Evolutionary conservation across 2,113 vertebrate species (phyloP), one percentile per base, ranked within the genome.

Genomic region (Eolophus roseicapilla): DNA sequence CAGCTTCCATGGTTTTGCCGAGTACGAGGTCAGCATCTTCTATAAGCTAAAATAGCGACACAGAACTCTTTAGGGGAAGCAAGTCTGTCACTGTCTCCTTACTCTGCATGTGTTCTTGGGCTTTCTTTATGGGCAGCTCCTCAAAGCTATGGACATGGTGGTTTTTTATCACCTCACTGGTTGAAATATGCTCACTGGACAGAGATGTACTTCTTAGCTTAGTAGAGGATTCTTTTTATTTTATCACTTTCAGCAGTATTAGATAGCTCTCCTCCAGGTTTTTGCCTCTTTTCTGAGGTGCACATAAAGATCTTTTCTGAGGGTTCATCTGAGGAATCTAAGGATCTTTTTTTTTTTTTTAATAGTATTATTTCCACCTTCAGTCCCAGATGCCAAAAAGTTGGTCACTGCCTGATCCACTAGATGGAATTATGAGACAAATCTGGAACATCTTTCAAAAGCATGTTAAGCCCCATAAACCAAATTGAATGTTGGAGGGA

Each of bases 151-250:
- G 21, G 9, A 17, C 1, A 0, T 9, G 9, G 2, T 27, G 11
- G 0, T 41, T 76, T 24, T 39, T 0, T 2, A 0, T 9, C 17
- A 29, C 28, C 17, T 59, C 43, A 6, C 39, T 60, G 25, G 11
- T 24, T 2, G 2, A 70, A 53, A 76, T 4, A 3, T 63, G 4
- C 47, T 69, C 29, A 11, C 23, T 69, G 23, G 6, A 5, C 69
- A 11, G 35, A 70, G 5, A 16, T 27, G 35, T 25, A 23, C 64
- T 55, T 13, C 43, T 83, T 64, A 57, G 57, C 20, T 18, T 17
- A 24, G 44, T 35, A 43, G 37, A 82, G 23, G 25, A 14, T 62
- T 74, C 2, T 41, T 60, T 75, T 41, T 37, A 7, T 33, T 89
- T 65, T 57, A 11, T 24, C 15, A 11, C 29, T 77, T 43, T n/a